Evolutionary conservation across 1,140 invertebrate species (phyloP), one percentile per base, ranked within the genome.

Genomic region (Zaprionus vittiger): DNA sequence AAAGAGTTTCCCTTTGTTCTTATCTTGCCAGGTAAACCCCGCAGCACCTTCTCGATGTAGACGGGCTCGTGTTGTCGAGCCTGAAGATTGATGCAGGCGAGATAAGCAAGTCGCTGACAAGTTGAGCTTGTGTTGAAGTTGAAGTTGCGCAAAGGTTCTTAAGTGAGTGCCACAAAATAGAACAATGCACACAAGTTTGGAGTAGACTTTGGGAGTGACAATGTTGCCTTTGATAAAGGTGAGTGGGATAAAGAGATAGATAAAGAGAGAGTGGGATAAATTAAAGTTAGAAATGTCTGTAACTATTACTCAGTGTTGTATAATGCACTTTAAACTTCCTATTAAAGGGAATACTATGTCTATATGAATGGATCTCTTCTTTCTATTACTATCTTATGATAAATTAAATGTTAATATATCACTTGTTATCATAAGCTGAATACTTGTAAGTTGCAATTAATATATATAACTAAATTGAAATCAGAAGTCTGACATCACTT

Each of bases 61-160:
- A 41, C 2, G 15, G 34, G 57, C 66, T 73, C 44, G 54, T 41
- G 52, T 73, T 69, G 75, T 74, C 61, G 49, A n/a, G 17, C 34
- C 24, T 49, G 37, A 75, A 79, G 79, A 85, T 86, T 85, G 83
- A 85, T 85, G 79, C 79, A 60, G 49, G 49, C 28, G 11, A 49
- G 79, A 82, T 72, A 79, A 79, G 38, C 28, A n/a, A 44, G n/a
- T 44, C 15, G 41, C 15, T 47, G 41, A 47, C n/a, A 47, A 47
- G 41, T 47, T 47, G 41, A 47, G 41, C 41, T 17, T 47, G n/a
- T 17, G 17, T 47, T 47, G 41, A 9, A 17, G 41, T 47, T 47
- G 41, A 17, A 17, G 41, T 47, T 47, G n/a, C 41, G 41, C n/a
- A 47, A 47, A 17, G 41, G n/a, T 47, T 6, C n/a, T 17, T n/a